Base-by-base conservation (phyloP, 2,888 invertebrate genomes). In the Noctuana brunneofusca region DNA sequence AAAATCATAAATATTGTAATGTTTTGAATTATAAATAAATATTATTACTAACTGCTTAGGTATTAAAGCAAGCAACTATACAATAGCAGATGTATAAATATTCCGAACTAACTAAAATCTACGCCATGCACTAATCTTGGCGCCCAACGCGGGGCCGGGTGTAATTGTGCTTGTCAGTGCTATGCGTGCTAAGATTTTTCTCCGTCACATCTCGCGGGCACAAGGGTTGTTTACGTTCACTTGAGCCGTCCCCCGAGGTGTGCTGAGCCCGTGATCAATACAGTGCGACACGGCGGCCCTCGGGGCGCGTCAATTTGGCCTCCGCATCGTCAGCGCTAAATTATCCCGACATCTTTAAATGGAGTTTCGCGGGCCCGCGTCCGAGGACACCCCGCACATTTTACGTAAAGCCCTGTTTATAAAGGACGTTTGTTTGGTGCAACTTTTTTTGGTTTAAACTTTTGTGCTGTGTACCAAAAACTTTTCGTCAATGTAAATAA, bases 281-380 rank as follows among this genome's bases (percentile, higher is more conserved):
- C 79, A 79, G 76, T 79, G 81, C 85, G 78, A 80, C 32, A 32
- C 32, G n/a, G n/a, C 35, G n/a, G 3, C 35, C 35, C 35, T 11
- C 35, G 35, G n/a, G 35, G 35, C 35, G n/a, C 35, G 35, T 38
- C 77, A 89, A 87, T 88, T 89, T 83, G 83, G 85, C 84, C 86
- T 46, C 32, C 52, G 57, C 63, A 32, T 63, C 63, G 63, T 63
- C 90, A 89, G 89, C 88, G 86, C 84, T 86, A 88, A 90, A 90
- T 89, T 89, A 88, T 88, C 87, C 85, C 83, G 88, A 89, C 90
- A 83, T 89, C 89, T 90, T 89, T 88, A 89, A 90, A 89, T 89
- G 89, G 89, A 88, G 87, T 87, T 87, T 84, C 88, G 89, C 89
- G 89, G 14, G 80, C 80, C 14, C 80, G 79, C 80, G 87, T 80